Percentiles rank a stretch among this genome's conserved stretches.
These are phyloP conservation scores for Oreotrochilus melanogaster DNA, from an alignment of 2,113 vertebrate species.

Conservation along the genomic window DNA sequence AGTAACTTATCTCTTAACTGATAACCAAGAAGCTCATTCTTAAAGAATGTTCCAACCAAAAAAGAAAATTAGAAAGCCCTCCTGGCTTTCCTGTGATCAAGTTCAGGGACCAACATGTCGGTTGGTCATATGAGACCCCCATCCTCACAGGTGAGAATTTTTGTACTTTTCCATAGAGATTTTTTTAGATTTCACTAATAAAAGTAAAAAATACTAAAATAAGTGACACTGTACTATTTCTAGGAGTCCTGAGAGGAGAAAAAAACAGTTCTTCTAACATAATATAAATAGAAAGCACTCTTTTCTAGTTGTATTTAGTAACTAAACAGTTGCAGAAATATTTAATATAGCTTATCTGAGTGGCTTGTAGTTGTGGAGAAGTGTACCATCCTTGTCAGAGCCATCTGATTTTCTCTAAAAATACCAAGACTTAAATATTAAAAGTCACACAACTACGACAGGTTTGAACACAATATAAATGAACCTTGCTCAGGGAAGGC, in stretches of 20 bases:
- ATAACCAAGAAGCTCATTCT: not conserved
- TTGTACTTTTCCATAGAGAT: not conserved
- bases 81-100: not conserved
- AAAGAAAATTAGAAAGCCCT: slow-evolving; percentile 3
- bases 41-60: slow-evolving; percentile 56
- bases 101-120: slow-evolving; percentile 34
- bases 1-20: not conserved
- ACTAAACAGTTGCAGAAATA: not conserved
- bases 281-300: not conserved
- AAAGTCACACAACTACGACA: not conserved
- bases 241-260: not conserved
- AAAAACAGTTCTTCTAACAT: not conserved
- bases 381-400: not conserved
- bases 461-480: not conserved
- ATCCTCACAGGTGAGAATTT: slow-evolving; percentile 78
- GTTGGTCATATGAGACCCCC: slow-evolving; percentile 57
- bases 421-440: not conserved
- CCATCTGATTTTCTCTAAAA: not conserved
- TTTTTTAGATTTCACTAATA: not conserved
- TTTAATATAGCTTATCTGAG: not conserved
- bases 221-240: not conserved
- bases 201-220: not conserved
- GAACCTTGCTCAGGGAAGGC: not conserved
- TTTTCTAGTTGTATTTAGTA: not conserved
- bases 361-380: not conserved